Base-by-base conservation (phyloP, 1,140 invertebrate genomes). In the Heliconius himera region DNA sequence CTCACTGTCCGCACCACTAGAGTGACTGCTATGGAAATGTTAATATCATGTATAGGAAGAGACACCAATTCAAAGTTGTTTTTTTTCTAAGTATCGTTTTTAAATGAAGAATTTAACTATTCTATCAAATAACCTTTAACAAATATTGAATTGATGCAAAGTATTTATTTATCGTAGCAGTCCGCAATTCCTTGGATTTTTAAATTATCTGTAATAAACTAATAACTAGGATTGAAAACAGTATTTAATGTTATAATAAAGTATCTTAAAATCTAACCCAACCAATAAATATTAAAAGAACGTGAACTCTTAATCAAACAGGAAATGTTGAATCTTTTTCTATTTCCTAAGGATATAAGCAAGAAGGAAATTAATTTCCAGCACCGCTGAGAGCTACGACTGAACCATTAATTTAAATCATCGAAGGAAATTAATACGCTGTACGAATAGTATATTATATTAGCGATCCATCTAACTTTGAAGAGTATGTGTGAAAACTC, bases 341-440 rank as follows among this genome's bases (percentile, higher is more conserved):
- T 72, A 79, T 79, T 79, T 79, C 78, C 78, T 74, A 38, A 71
- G 78, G 78, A 79, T 79, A 73, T 79, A 56, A 49, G 66, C 78
- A 72, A 72, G 73, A 72, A 79, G 73, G 78, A 79, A 79, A 79
- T 79, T 79, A 76, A 75, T 60, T 76, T 79, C 74, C 78, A 79
- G 71, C 70, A 76, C 51, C 51, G 73, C 78, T 66, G 38, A 79
- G 54, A 22, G 54, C 78, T 71, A 70, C 54, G 73, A 33, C 60
- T 56, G 56, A 60, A 51, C 60, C 38, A 38, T 33, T 66, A 22
- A 36, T 36, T 22, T 41, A 26, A 70, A 56, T 41, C 36, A 76
- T 70, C 46, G 66, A 70, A 29, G 20, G n/a, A 51, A 74, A 49
- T 51, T 41, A 46, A 22, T 66, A 66, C n/a, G 16, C 33, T 26